A percentile compares a stretch with the other conserved stretches of the same genome.
phyloP scores from a whole-genome alignment of 2,113 vertebrate species.

The Poeciliopsis retropinna region DNA sequence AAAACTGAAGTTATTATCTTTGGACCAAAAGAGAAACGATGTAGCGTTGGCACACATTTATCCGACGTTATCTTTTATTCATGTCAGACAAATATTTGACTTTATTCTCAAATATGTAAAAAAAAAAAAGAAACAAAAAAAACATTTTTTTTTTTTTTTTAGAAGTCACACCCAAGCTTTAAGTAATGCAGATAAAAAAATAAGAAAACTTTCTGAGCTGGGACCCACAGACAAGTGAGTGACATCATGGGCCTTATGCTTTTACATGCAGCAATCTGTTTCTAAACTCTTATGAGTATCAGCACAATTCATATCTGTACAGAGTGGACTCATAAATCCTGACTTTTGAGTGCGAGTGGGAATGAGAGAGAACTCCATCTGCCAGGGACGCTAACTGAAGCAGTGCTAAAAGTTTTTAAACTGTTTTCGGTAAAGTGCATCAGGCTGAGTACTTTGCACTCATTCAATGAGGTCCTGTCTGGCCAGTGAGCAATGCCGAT shows the following conservation, averaged over 20 bases:
- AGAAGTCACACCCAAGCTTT: too few species aligned
- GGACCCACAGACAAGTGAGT: neutral
- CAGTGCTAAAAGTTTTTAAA: conserved; percentile 30
- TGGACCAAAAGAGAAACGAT: too few species aligned
- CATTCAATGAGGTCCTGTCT: conserved; percentile 65
- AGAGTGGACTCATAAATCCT: neutral
- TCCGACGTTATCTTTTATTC: too few species aligned
- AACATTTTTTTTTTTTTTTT: too few species aligned
- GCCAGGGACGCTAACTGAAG: conserved; percentile 13
- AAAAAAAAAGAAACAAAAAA: too few species aligned
- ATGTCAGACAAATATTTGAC: too few species aligned
- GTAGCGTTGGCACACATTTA: too few species aligned
- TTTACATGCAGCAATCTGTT: neutral
- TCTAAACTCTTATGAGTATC: neutral
- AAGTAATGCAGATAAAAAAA: too few species aligned
- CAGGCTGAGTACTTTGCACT: conserved; percentile 28
- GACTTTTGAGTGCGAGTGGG: neutral
- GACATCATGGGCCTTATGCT: neutral
- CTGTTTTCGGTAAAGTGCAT: conserved; percentile 30
- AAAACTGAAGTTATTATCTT: too few species aligned
- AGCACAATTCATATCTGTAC: neutral
- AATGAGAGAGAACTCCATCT: conserved; percentile 1
- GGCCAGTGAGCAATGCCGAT: conserved; percentile 51
- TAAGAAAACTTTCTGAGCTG: neutral
- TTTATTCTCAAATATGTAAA: too few species aligned